Evolutionary conservation across 92 coral and sea anemone genomes (phyloP).

Genomic region (Plumapathes pennacea): DNA sequence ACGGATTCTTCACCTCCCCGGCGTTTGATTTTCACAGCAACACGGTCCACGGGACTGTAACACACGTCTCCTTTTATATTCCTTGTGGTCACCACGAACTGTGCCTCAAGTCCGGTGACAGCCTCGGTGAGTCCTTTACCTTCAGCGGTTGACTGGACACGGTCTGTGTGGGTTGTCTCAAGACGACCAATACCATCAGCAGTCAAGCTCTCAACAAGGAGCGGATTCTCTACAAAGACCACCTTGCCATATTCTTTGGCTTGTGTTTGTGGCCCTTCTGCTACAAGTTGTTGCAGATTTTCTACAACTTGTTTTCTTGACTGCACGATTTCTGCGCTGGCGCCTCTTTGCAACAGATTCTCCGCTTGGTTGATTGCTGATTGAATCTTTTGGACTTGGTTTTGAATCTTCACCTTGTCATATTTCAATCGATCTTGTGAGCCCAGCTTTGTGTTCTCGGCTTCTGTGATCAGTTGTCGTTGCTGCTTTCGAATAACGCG

Average conservation of each 20-base stretch:
- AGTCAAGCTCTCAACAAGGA: neutral
- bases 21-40: conserved; percentile 5
- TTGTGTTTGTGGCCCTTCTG: neutral
- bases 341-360: no score
- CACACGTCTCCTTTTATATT: neutral
- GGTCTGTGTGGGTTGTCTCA: neutral
- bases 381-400: neutral
- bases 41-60: neutral
- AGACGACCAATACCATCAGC: neutral
- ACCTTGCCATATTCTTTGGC: neutral
- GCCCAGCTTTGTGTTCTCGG: neutral
- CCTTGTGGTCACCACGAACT: neutral
- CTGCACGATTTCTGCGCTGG: no score
- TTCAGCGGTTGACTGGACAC: neutral
- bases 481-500: neutral
- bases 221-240: neutral
- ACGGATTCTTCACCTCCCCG: neutral
- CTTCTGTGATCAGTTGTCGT: neutral
- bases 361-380: neutral
- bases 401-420: neutral
- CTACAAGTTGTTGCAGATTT: neutral
- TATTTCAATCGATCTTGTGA: neutral
- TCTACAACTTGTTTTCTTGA: no score
- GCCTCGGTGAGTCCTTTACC: conserved; percentile 14
- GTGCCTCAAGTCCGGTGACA: neutral